These are phyloP conservation scores for Hirtodrosophila duncani DNA, from an alignment of 2,888 invertebrate genomes.

Conservation along the genomic window DNA sequence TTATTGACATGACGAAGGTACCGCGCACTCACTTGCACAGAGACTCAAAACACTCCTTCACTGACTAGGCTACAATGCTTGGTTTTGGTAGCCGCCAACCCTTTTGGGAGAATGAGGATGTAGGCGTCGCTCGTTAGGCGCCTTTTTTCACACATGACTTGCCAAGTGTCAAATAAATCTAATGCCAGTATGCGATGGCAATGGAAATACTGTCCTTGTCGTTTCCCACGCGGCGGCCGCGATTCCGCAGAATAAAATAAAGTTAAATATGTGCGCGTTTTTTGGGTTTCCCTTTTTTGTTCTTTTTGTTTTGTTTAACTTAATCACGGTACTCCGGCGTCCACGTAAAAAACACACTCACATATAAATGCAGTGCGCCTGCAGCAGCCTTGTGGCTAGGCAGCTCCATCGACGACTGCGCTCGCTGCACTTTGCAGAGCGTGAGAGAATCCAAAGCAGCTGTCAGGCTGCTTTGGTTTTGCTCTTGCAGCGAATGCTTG, in stretches of 20 bases:
- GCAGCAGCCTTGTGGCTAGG: conserved; percentile 19
- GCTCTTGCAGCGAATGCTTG: conserved; percentile 30
- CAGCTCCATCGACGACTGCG: conserved; percentile 31
- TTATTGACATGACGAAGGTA: conserved; percentile 60
- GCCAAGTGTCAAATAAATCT: conserved; percentile 72
- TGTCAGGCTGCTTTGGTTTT: no score
- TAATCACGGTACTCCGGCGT: conserved; percentile 68
- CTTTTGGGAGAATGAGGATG: conserved; percentile 14
- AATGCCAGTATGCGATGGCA: conserved; percentile 31
- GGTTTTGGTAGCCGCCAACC: conserved; percentile 37
- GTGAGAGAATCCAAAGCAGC: background rate
- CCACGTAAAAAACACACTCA: conserved; percentile 7
- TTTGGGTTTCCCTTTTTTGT: no score
- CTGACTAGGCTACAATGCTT: no score
- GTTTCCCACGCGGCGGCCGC: conserved; percentile 70
- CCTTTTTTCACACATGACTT: conserved; percentile 73
- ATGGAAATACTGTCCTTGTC: conserved; percentile 31
- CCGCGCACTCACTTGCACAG: conserved; percentile 33
- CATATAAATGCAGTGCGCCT: conserved; percentile 5
- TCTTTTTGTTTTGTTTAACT: conserved; percentile 72
- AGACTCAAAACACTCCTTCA: no score
- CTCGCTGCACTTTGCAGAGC: conserved; percentile 63
- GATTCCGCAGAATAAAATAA: conserved; percentile 73
- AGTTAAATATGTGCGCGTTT: conserved; percentile 68
- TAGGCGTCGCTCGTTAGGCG: conserved; percentile 54